Evolutionary conservation across 2,113 vertebrate genomes (phyloP).

Genomic region (Tachysurus vachellii): DNA sequence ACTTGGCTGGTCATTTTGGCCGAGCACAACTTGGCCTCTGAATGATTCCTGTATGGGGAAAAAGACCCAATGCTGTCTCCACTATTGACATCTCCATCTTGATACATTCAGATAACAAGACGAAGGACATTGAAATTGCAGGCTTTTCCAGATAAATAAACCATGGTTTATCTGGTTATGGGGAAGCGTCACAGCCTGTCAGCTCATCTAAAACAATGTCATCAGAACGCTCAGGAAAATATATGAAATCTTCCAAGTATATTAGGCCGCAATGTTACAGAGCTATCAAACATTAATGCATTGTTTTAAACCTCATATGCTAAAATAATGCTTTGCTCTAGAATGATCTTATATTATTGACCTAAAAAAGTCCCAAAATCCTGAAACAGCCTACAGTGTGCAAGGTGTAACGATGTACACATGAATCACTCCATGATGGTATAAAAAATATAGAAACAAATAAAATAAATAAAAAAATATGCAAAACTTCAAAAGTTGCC

Average conservation of each 20-base stretch:
- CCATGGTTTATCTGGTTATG: background rate
- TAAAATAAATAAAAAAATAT: too few species aligned
- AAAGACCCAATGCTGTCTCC: constrained; percentile 30
- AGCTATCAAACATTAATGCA: background rate
- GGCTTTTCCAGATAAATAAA: constrained; percentile 24
- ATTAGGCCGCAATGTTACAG: background rate
- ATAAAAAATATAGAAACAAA: too few species aligned
- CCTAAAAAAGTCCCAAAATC: background rate
- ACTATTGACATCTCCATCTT: constrained; percentile 5
- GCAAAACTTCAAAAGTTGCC: background rate
- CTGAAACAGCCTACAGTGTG: background rate
- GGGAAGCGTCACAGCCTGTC: background rate
- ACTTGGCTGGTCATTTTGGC: constrained; percentile 36
- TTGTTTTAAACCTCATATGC: background rate
- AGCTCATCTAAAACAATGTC: background rate
- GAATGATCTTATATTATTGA: background rate
- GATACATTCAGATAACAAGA: background rate
- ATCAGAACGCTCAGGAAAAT: background rate
- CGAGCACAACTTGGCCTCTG: constrained; percentile 24
- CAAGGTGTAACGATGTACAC: background rate
- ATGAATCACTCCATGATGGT: background rate
- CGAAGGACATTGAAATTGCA: constrained; percentile 9
- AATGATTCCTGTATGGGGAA: constrained; percentile 40
- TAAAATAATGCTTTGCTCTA: background rate
- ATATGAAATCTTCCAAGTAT: background rate